phyloP scores from a whole-genome alignment of 37 sponge, comb jelly and placozoan species.

The Spongilla lacustris region DNA sequence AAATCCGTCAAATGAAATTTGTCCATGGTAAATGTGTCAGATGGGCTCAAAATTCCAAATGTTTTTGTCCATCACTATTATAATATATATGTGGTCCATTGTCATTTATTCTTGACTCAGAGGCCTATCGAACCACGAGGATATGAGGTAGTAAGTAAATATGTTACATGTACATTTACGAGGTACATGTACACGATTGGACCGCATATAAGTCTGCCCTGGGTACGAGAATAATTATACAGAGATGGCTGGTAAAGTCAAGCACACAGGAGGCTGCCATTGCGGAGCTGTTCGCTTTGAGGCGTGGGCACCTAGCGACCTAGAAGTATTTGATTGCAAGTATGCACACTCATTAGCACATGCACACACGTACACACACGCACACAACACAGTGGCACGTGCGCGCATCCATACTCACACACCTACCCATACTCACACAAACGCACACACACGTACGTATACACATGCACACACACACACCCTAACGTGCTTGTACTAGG shows the following conservation, averaged over 20 bases:
- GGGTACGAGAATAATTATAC: neutral
- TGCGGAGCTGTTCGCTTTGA: conserved; percentile 91
- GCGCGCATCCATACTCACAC: too few relatives aligned
- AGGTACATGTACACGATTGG: neutral
- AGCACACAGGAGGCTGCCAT: conserved; percentile 92
- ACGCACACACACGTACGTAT: too few relatives aligned
- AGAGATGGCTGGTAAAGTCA: conserved; percentile 21
- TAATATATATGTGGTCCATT: too few relatives aligned
- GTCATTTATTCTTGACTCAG: too few relatives aligned
- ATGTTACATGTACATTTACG: neutral
- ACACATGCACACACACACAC: too few relatives aligned
- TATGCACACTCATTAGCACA: conserved; percentile 13
- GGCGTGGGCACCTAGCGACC: conserved; percentile 67
- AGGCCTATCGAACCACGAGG: too few relatives aligned
- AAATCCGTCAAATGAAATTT: too few relatives aligned
- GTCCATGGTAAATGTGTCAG: too few relatives aligned
- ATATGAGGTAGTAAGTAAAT: neutral
- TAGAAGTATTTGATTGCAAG: conserved; percentile 89
- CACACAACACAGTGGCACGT: neutral
- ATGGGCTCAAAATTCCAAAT: too few relatives aligned
- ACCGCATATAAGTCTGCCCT: neutral
- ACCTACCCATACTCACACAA: neutral
- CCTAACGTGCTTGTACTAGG: too few relatives aligned
- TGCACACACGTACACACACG: neutral
- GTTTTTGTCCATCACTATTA: too few relatives aligned